Conservation (phyloP, 2,888 invertebrate species). For the Chrysodeixis includens region DNA sequence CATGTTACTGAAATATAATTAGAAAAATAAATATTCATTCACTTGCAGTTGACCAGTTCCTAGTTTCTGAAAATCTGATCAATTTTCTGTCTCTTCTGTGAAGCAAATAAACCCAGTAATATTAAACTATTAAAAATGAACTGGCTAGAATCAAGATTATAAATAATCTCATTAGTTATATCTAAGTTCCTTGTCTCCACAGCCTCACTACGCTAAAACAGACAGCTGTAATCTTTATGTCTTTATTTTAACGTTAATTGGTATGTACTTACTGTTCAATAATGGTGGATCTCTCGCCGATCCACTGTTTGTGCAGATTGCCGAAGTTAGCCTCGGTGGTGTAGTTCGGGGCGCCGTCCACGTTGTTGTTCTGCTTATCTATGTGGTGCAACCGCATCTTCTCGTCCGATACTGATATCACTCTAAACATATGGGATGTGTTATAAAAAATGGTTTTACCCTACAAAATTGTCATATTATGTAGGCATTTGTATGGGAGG, state of each 20-base stretch:
- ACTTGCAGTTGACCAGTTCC: too few species aligned
- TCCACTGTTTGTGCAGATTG: slow-evolving; percentile 83
- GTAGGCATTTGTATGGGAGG: too few species aligned
- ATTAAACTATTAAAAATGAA: too few species aligned
- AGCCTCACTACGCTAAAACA: too few species aligned
- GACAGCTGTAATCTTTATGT: not conserved
- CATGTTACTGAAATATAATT: slow-evolving; percentile 88
- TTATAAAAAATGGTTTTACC: not conserved
- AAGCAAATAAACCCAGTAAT: too few species aligned
- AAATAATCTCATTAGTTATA: too few species aligned
- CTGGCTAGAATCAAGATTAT: too few species aligned
- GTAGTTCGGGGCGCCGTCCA: slow-evolving; percentile 70
- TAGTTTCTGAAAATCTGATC: too few species aligned
- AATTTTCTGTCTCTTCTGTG: too few species aligned
- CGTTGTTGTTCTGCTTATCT: slow-evolving; percentile 75
- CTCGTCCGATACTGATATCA: slow-evolving; percentile 90
- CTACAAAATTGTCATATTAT: too few species aligned
- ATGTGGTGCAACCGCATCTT: slow-evolving; percentile 82
- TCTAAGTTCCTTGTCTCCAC: too few species aligned
- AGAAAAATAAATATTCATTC: slow-evolving; percentile 7
- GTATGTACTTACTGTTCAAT: slow-evolving; percentile 87
- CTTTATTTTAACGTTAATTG: not conserved
- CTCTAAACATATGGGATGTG: slow-evolving; percentile 72
- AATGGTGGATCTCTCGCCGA: slow-evolving; percentile 86
- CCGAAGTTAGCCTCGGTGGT: slow-evolving; percentile 83